These are phyloP conservation scores for Murina feae DNA, from an alignment of 2,113 vertebrate genomes.

Conservation along the genomic window DNA sequence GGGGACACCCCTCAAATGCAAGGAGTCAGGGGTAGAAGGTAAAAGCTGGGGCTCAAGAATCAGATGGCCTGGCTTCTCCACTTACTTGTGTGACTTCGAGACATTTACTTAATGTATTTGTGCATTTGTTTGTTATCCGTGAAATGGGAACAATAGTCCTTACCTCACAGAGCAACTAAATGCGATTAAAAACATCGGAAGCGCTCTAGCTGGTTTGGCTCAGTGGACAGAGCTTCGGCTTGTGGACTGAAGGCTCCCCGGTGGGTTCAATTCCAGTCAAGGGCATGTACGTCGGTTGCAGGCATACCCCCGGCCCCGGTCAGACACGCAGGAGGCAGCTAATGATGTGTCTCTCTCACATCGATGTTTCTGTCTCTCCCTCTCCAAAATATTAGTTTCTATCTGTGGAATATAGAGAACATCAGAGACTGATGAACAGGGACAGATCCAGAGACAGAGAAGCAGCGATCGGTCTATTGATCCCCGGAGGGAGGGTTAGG, in stretches of 20 bases:
- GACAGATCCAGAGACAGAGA: too few species aligned
- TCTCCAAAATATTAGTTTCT: too few species aligned
- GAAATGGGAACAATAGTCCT: background rate
- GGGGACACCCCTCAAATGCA: background rate
- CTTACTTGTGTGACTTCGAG: background rate
- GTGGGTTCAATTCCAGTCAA: background rate
- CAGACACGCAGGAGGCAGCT: background rate
- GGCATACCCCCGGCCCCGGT: too few species aligned
- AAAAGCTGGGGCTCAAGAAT: background rate
- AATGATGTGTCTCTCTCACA: background rate
- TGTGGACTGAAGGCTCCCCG: background rate
- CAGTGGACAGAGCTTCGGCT: background rate
- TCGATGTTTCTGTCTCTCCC: background rate
- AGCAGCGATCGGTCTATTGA: too few species aligned
- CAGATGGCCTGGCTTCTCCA: background rate
- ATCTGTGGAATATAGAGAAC: too few species aligned
- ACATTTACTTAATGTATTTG: background rate
- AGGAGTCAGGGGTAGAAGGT: background rate
- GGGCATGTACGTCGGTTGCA: background rate
- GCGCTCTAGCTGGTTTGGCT: background rate
- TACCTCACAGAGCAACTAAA: background rate
- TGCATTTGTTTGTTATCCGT: background rate
- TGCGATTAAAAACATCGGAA: background rate
- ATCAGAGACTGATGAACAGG: too few species aligned
- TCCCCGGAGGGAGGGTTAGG: too few species aligned